Evolutionary conservation across 23 tunicate species (phyloP).

Genomic region (Halocynthia roretzi): DNA sequence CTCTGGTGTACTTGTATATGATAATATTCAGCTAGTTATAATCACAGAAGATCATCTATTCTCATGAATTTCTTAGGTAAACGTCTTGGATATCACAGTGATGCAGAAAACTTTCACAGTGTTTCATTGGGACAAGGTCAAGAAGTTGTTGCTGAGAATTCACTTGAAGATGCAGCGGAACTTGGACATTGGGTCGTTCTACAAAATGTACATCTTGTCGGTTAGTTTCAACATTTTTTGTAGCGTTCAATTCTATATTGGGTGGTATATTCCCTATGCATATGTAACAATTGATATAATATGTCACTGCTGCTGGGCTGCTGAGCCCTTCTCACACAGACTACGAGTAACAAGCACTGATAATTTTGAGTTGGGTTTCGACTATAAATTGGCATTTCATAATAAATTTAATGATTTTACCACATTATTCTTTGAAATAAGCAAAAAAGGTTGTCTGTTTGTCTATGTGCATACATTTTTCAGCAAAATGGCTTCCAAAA

Average conservation of each 20-base stretch:
- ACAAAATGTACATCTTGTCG: conserved; percentile 88
- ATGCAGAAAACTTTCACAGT: conserved; percentile 68
- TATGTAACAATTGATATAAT: too few species aligned
- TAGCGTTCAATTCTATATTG: too few species aligned
- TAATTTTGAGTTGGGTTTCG: too few species aligned
- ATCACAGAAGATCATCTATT: too few species aligned
- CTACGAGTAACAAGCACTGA: too few species aligned
- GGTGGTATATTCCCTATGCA: too few species aligned
- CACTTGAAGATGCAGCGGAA: conserved; percentile 65
- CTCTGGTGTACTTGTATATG: too few species aligned
- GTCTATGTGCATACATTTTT: background rate
- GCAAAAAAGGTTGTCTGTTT: too few species aligned
- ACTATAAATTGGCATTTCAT: too few species aligned
- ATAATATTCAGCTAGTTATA: too few species aligned
- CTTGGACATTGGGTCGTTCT: conserved; percentile 84
- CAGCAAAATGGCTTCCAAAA: conserved; percentile 93
- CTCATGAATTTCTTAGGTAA: conserved; percentile 30
- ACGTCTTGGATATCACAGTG: conserved; percentile 52
- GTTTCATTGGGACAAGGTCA: conserved; percentile 91
- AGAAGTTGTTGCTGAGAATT: conserved; percentile 82
- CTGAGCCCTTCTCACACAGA: too few species aligned
- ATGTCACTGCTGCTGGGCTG: too few species aligned
- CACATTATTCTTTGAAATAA: background rate
- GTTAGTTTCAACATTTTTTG: conserved; percentile 25
- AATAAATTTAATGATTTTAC: background rate